These are phyloP conservation scores for Drosophila eugracilis DNA, from an alignment of 1,140 invertebrate genomes.

Conservation along the genomic window DNA sequence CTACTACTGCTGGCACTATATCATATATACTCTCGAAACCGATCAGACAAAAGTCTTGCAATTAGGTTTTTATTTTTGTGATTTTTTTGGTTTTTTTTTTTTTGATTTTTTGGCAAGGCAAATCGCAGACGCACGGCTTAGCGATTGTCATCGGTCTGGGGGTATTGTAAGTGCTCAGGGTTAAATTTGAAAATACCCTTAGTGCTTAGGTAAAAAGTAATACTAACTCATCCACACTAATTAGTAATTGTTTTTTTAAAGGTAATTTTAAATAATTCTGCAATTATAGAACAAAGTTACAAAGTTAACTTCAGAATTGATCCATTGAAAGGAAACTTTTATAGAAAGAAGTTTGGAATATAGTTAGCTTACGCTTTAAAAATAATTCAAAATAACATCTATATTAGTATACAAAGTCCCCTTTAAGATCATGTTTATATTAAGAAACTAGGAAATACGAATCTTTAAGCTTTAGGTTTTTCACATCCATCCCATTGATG, in stretches of 20 bases:
- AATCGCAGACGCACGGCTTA: slow-evolving; percentile 25
- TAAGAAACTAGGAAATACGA: neutral
- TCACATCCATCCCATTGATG: neutral
- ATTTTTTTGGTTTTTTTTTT: too few relatives aligned
- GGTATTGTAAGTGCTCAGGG: neutral
- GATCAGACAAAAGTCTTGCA: slow-evolving; percentile 33
- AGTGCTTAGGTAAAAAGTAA: neutral
- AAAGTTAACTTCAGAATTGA: too few relatives aligned
- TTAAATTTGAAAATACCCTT: slow-evolving; percentile 12
- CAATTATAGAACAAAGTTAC: too few relatives aligned
- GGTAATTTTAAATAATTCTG: too few relatives aligned
- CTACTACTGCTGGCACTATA: too few relatives aligned
- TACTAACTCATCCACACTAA: too few relatives aligned
- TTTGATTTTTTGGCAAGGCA: slow-evolving; percentile 21
- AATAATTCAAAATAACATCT: neutral
- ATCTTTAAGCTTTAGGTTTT: neutral
- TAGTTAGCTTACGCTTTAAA: too few relatives aligned
- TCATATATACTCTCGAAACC: neutral
- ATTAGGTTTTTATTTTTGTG: slow-evolving; percentile 19
- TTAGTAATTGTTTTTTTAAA: too few relatives aligned
- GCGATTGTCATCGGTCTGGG: slow-evolving; percentile 14
- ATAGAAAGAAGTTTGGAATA: too few relatives aligned
- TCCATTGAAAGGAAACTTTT: too few relatives aligned
- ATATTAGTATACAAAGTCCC: too few relatives aligned
- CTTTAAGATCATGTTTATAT: neutral